Conservation (phyloP, 2,113 vertebrate genomes). For the Seriola quinqueradiata region DNA sequence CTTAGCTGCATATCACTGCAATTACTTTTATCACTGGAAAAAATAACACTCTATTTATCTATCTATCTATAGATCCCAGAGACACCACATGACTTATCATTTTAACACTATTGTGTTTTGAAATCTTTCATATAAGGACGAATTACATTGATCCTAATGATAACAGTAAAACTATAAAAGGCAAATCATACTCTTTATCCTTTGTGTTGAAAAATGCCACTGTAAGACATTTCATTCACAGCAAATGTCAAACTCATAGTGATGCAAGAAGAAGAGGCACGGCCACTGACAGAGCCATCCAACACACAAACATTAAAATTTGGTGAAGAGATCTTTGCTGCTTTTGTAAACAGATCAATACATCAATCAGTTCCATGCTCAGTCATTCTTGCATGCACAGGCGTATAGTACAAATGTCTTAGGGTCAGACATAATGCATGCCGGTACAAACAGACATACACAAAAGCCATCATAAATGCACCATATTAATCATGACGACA, state of each 20-base stretch:
- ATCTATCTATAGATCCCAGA: too few relatives aligned
- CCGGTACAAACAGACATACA: slow-evolving; percentile 23
- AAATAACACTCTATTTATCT: neutral
- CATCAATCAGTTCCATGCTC: neutral
- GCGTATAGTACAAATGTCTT: neutral
- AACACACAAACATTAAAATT: neutral
- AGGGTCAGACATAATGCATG: neutral
- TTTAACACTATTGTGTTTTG: neutral
- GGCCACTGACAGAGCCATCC: neutral
- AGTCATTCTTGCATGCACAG: neutral
- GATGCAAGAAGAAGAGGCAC: neutral
- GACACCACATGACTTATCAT: too few relatives aligned
- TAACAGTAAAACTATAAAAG: neutral
- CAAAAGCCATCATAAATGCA: neutral
- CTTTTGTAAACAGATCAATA: neutral
- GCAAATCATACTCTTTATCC: neutral
- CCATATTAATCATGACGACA: neutral
- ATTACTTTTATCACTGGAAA: neutral
- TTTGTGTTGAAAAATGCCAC: neutral
- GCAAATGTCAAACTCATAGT: neutral
- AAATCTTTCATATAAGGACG: neutral
- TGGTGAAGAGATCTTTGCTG: neutral
- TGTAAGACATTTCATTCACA: neutral
- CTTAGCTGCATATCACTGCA: neutral
- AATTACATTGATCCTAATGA: neutral